Evolutionary conservation across 1,140 invertebrate species (phyloP).

Genomic region (Thaumatotibia leucotreta): DNA sequence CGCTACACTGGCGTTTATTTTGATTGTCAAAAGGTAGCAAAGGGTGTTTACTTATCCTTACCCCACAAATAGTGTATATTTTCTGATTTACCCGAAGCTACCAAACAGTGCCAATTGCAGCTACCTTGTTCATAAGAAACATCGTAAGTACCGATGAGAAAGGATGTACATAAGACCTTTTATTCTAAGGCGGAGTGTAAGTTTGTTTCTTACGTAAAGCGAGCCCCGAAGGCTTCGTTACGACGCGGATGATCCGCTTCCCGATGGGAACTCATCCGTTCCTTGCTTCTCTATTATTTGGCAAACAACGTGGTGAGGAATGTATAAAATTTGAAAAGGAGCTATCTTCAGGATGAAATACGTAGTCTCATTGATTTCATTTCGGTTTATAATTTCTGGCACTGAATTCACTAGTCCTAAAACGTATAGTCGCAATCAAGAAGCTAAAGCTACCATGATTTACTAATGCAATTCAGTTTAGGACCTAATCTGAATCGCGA

Average conservation of each 20-base stretch:
- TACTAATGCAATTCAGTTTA: too few species aligned
- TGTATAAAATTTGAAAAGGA: not conserved
- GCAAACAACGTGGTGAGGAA: not conserved
- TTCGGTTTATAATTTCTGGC: too few species aligned
- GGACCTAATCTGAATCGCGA: too few species aligned
- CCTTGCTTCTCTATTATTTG: not conserved
- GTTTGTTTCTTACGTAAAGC: slow-evolving; percentile 45
- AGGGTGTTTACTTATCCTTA: not conserved
- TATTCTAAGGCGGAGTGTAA: not conserved
- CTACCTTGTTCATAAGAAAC: not conserved
- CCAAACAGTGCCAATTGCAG: not conserved
- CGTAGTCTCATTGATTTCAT: not conserved
- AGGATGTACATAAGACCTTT: not conserved
- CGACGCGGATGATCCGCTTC: slow-evolving; percentile 36
- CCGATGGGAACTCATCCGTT: slow-evolving; percentile 3
- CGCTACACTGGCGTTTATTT: not conserved
- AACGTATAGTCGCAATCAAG: too few species aligned
- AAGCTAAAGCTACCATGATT: too few species aligned
- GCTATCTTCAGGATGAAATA: not conserved
- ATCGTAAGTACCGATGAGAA: not conserved
- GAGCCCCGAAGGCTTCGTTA: slow-evolving; percentile 49
- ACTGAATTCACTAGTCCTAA: too few species aligned
- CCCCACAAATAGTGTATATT: not conserved
- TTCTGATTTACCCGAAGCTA: not conserved
- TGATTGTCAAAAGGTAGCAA: not conserved